phyloP scores from a whole-genome alignment of 2,113 vertebrate genomes.

The Willisornis vidua region DNA sequence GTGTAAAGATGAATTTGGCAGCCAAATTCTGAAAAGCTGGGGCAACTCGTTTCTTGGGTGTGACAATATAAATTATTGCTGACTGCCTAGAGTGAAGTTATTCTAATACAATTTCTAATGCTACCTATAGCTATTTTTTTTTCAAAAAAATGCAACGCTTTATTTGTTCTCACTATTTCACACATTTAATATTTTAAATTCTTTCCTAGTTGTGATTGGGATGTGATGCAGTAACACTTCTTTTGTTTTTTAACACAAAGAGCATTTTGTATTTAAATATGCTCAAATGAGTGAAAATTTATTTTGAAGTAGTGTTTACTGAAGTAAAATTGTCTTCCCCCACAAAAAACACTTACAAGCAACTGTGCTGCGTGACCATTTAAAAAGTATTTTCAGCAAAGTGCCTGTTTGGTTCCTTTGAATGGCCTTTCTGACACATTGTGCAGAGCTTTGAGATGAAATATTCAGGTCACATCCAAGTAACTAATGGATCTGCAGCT shows the following conservation, averaged over 20 bases:
- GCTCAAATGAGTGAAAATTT: background rate
- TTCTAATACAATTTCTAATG: background rate
- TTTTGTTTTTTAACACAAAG: background rate
- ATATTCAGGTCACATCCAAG: background rate
- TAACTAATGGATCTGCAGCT: background rate
- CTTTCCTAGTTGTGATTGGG: background rate
- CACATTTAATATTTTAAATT: background rate
- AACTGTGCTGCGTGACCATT: background rate
- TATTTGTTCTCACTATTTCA: background rate
- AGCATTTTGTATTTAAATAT: background rate
- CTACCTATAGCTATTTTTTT: background rate
- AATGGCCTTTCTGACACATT: background rate
- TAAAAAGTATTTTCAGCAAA: background rate
- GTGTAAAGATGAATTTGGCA: background rate
- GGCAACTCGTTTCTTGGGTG: background rate
- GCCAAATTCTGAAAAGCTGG: background rate
- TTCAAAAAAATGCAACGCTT: background rate
- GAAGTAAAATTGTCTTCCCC: background rate
- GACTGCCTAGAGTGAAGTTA: background rate
- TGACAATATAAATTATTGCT: background rate
- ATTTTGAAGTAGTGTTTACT: background rate
- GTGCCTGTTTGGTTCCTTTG: background rate
- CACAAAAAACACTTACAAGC: background rate
- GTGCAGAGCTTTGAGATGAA: background rate
- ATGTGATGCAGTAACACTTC: background rate